These are phyloP conservation scores for Neosilurus mollespiculum DNA, from an alignment of 2,797 vertebrate genomes.

Conservation along the genomic window DNA sequence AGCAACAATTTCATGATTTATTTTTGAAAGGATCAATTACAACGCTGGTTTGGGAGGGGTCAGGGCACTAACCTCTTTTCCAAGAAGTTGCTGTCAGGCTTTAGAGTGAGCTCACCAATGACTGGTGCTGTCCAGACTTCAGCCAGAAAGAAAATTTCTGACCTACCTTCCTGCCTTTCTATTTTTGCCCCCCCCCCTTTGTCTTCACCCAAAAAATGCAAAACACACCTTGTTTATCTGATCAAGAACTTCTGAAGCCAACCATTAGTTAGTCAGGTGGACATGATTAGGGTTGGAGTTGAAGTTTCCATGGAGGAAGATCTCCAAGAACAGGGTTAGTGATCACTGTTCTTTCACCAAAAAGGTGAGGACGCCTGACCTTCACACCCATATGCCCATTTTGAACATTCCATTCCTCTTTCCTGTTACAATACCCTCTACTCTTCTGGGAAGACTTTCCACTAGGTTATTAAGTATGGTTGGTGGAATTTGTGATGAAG, in stretches of 20 bases:
- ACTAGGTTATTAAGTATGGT: not conserved
- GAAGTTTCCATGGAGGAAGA: too few relatives aligned
- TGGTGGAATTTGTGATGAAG: not conserved
- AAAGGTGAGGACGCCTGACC: too few relatives aligned
- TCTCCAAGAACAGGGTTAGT: too few relatives aligned
- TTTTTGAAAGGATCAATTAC: constrained; percentile 17
- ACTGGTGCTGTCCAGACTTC: not conserved
- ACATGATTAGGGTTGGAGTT: too few relatives aligned
- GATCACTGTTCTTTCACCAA: not conserved
- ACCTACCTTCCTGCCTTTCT: too few relatives aligned
- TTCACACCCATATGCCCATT: not conserved
- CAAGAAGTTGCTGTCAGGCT: not conserved
- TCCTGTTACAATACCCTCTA: not conserved
- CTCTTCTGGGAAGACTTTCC: not conserved
- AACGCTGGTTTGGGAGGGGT: not conserved
- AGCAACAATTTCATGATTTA: constrained; percentile 15
- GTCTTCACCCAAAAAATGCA: too few relatives aligned
- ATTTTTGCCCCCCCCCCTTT: too few relatives aligned
- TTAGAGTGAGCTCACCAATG: not conserved
- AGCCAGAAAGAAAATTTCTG: not conserved
- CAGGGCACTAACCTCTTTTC: not conserved
- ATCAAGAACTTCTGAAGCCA: too few relatives aligned
- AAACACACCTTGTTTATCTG: too few relatives aligned
- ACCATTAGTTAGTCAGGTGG: too few relatives aligned
- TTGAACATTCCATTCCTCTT: not conserved